Evolutionary conservation across 2,888 invertebrate genomes (phyloP), one percentile per base, ranked within the genome.

Genomic region (Amiota communis): DNA sequence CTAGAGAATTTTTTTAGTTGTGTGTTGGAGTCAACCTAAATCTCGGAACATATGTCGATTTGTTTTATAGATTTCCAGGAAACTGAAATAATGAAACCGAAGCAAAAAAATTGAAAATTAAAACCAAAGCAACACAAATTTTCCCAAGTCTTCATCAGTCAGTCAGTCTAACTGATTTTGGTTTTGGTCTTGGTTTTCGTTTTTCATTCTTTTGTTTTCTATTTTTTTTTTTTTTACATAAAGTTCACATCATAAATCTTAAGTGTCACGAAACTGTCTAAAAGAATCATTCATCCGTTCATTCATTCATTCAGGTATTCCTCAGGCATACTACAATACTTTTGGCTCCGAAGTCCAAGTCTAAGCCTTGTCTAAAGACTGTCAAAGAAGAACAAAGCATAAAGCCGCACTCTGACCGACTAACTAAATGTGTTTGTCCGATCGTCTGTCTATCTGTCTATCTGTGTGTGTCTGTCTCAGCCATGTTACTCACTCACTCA

Each of bases 231-330:
- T 11, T 15, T 17, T 59, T 2, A 17, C 15, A 59, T 17, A 6
- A 84, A 86, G 81, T 84, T 84, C 83, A 86, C 86, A 84, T 84
- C 83, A 81, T 84, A 86, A 86, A 84, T 86, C 83, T 80, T 85
- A 84, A 86, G 86, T 84, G 86, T 84, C 83, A 84, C 83, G 83
- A 86, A 85, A 80, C 83, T 84, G 83, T 84, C 83, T 78, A 78
- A 59, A 20, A 15, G 20, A 84, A 81, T 36, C 36, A 36, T 36
- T 36, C 36, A 36, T 36, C 36, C 36, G 36, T 36, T 36, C 36
- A 36, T 36, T 36, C 36, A 36, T 83, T 83, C 86, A 86, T 83
- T 86, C 86, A 83, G 83, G 78, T 77, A 59, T 59, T 15, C 83
- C 83, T 77, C 78, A n/a, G 51, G 71, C 67, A 23, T 68, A 68